Evolutionary conservation across 2,113 vertebrate genomes (phyloP).

Genomic region (Corapipo altera): DNA sequence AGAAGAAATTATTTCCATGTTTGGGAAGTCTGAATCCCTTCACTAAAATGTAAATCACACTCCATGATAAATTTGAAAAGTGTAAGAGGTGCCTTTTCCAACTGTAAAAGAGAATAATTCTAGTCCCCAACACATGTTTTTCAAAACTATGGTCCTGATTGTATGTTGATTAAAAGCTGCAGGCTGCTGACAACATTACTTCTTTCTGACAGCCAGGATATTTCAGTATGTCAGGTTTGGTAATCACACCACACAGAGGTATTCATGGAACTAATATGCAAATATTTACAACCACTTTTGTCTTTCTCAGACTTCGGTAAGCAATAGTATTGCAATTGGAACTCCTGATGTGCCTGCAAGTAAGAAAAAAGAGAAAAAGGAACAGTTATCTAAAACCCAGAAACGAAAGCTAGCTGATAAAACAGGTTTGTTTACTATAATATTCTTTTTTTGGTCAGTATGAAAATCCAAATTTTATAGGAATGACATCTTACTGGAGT

Average conservation of each 20-base stretch:
- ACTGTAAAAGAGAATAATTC: background rate
- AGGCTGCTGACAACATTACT: background rate
- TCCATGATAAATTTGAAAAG: background rate
- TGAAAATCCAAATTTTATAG: background rate
- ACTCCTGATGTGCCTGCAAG: slow-evolving; percentile 61
- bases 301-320: slow-evolving; percentile 76
- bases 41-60: background rate
- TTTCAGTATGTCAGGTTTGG: background rate
- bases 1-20: background rate
- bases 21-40: background rate
- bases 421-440: slow-evolving; percentile 79
- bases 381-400: slow-evolving; percentile 96
- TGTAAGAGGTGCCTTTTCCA: background rate
- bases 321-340: slow-evolving; percentile 72
- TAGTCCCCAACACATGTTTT: background rate
- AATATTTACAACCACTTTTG: background rate
- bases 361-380: slow-evolving; percentile 96
- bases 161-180: background rate
- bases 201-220: background rate
- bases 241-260: background rate
- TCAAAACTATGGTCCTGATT: background rate
- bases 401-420: slow-evolving; percentile 89
- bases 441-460: background rate
- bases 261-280: background rate
- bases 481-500: background rate